Evolutionary conservation across 2,888 invertebrate species (phyloP).

Genomic region (Autographa gamma): DNA sequence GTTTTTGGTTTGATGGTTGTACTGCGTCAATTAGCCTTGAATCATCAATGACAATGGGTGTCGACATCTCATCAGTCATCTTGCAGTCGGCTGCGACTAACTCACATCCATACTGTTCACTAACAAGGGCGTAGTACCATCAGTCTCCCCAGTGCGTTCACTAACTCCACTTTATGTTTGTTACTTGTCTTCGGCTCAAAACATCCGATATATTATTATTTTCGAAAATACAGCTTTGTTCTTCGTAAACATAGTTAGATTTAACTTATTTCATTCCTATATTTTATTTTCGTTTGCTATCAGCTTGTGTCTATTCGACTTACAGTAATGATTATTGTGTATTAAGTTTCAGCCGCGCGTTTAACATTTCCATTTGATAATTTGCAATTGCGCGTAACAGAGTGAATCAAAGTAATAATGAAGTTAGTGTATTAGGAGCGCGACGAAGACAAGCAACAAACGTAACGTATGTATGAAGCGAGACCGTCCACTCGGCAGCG

Average conservation of each 20-base stretch:
- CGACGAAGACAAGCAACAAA: slow-evolving; percentile 77
- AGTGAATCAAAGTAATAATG: not conserved
- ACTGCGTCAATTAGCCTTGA: slow-evolving; percentile 77
- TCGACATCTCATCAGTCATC: slow-evolving; percentile 67
- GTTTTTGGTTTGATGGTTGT: slow-evolving; percentile 62
- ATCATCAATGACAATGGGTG: slow-evolving; percentile 72
- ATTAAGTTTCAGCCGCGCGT: not conserved
- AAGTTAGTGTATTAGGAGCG: slow-evolving; percentile 11
- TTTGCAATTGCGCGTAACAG: not conserved
- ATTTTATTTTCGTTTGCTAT: slow-evolving; percentile 1
- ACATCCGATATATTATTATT: slow-evolving; percentile 15
- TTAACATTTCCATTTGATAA: not conserved
- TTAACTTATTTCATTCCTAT: not conserved
- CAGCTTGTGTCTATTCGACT: not conserved
- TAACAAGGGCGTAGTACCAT: slow-evolving; percentile 82
- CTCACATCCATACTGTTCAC: slow-evolving; percentile 75
- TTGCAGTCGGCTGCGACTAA: slow-evolving; percentile 73
- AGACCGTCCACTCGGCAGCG: slow-evolving; percentile 56
- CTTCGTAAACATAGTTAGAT: not conserved
- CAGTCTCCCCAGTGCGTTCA: slow-evolving; percentile 72
- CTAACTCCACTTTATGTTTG: slow-evolving; percentile 78
- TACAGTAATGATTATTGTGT: not conserved
- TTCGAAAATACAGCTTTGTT: slow-evolving; percentile 3
- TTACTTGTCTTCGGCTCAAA: slow-evolving; percentile 80
- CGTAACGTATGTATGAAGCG: slow-evolving; percentile 61